Evolutionary conservation across 2,888 invertebrate genomes (phyloP).

Genomic region (Andrena fulva): DNA sequence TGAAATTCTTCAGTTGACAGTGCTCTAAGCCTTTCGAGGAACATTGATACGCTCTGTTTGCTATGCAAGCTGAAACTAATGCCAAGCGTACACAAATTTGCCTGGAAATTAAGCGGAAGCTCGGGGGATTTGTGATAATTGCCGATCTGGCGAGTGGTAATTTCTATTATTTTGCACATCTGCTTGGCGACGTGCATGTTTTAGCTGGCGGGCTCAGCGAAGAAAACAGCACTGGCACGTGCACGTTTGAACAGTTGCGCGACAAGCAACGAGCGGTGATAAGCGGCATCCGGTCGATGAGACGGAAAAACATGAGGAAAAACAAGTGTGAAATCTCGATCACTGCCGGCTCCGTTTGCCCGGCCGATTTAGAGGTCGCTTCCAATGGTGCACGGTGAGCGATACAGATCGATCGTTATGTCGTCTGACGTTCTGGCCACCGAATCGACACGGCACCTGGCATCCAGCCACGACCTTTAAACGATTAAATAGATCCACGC

Average conservation of each 20-base stretch:
- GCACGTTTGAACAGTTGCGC: slow-evolving; percentile 11
- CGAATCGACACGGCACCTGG: no score
- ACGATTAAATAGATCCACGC: no score
- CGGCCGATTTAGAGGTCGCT: slow-evolving; percentile 9
- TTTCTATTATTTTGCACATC: background rate
- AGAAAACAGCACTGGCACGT: slow-evolving; percentile 8
- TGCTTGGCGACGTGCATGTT: background rate
- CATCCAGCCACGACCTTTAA: no score
- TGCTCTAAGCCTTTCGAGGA: background rate
- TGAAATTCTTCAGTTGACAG: background rate
- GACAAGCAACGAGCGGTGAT: slow-evolving; percentile 12
- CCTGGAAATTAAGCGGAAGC: background rate
- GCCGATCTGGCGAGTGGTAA: background rate
- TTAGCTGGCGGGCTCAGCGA: background rate
- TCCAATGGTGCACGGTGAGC: background rate
- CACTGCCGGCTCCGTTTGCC: background rate
- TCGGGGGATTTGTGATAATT: background rate
- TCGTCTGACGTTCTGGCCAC: background rate
- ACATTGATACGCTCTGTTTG: background rate
- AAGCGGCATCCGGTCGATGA: slow-evolving; percentile 36
- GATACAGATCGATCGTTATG: background rate
- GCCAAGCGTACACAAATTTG: background rate
- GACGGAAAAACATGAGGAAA: slow-evolving; percentile 13
- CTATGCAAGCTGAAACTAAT: background rate
- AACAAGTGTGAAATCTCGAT: slow-evolving; percentile 14